A percentile compares a stretch with the other conserved stretches of the same genome.
Conservation (phyloP, 2,797 vertebrate species). For the Sternarchorhynchus goeldii region DNA sequence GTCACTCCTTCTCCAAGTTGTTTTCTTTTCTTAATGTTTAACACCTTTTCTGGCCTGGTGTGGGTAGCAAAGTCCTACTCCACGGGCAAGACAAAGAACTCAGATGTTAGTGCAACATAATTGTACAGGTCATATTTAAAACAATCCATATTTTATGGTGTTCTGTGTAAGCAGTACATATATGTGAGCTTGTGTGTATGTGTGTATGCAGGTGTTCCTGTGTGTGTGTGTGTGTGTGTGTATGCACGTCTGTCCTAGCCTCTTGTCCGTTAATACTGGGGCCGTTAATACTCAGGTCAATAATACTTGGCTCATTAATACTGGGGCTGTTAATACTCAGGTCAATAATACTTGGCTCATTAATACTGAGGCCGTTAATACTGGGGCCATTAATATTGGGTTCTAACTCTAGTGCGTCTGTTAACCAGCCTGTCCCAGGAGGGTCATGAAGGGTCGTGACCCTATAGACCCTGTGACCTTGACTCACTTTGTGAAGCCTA, state of each 20-base stretch:
- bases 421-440: conserved; percentile 19
- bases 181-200: neutral
- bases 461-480: conserved; percentile 40
- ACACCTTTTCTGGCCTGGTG: conserved; percentile 45
- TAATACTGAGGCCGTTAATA: conserved; percentile 39
- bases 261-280: conserved; percentile 49
- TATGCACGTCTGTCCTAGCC: conserved; percentile 15
- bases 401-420: conserved; percentile 52
- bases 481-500: conserved; percentile 53
- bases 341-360: conserved; percentile 41
- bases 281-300: conserved; percentile 1
- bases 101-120: conserved; percentile 31
- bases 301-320: no score
- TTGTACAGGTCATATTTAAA: conserved; percentile 18
- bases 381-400: conserved; percentile 14
- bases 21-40: conserved; percentile 48
- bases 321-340: no score
- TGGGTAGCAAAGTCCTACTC: conserved; percentile 50
- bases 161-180: neutral
- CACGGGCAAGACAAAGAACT: conserved; percentile 32
- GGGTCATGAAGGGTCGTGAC: conserved; percentile 17
- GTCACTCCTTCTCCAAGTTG: conserved; percentile 31
- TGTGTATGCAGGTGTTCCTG: conserved; percentile 9
- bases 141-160: conserved; percentile 16
- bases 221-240: conserved; percentile 15